Evolutionary conservation across 2,797 vertebrate species (phyloP), one percentile per base, ranked within the genome.

Genomic region (Anas bahamensis): DNA sequence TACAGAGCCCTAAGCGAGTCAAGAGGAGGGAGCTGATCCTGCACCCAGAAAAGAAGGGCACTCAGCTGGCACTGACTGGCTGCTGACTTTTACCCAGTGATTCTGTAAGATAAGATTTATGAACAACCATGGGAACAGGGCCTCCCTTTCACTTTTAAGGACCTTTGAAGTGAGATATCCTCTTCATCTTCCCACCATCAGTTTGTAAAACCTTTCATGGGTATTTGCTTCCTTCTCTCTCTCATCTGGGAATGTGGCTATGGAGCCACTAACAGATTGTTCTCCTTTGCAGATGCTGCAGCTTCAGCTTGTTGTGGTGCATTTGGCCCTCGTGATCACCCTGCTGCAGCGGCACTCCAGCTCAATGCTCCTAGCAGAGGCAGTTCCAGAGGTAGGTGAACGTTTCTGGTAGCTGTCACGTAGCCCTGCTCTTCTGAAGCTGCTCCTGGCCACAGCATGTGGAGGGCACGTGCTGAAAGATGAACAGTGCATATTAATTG

Each of bases 211-310:
- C 8, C 18, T 35, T 41, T 44, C 19, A 18, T 15, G 52, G 22
- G 15, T 23, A 17, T 65, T 46, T 17, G 19, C 19, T 28, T 2
- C 21, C 13, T 22, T 8, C 37, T 42, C 17, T 42, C 39, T 15
- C n/a, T 81, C 10, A 29, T 22, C 4, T 19, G 33, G 41, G 55
- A 44, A 21, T 7, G 29, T 74, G 57, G 17, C 31, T 65, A 26
- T 42, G 55, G 33, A 56, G 6, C 24, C 19, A 26, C 24, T 75
- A 65, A 61, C 2, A 59, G 26, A 7, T 39, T 73, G 33, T 77
- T 96, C 24, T 95, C 39, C 13, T 85, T 98, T 96, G n/a, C 95
- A 99, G 99, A 99, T 99, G 99, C 93, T 98, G 97, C 91, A 96
- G 78, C 96, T 97, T 88, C 96, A 97, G 90, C 78, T 96, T 72